Conservation (phyloP, 2,113 vertebrate species). For the Romanogobio albipinnatus region DNA sequence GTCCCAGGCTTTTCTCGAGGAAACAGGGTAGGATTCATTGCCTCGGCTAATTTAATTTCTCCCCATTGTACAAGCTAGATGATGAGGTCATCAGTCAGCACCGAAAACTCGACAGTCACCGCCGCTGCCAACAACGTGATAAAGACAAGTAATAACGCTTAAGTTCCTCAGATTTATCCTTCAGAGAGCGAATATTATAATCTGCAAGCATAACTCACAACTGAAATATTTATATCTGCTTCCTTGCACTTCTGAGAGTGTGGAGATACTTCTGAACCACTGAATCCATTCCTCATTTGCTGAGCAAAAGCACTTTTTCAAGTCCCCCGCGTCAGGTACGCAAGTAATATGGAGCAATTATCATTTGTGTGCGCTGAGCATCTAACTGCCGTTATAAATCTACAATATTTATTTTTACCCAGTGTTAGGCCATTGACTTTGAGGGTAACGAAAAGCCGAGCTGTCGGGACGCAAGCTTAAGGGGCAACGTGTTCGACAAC, state of each 20-base stretch:
- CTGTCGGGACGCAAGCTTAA: background rate
- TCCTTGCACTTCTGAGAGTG: conserved; percentile 51
- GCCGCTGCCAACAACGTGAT: conserved; percentile 68
- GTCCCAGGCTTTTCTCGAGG: conserved; percentile 62
- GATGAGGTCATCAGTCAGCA: conserved; percentile 76
- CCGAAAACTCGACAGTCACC: conserved; percentile 66
- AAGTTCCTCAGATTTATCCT: conserved; percentile 72
- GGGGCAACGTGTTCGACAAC: conserved; percentile 24
- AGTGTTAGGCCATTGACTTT: conserved; percentile 7
- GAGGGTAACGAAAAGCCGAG: background rate
- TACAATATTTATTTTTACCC: conserved; percentile 9
- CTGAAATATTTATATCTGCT: conserved; percentile 66
- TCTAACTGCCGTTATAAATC: conserved; percentile 34
- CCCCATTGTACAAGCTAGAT: conserved; percentile 73
- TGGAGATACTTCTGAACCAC: conserved; percentile 36
- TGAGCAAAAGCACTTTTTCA: conserved; percentile 31
- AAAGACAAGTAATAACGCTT: conserved; percentile 74
- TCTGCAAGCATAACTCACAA: conserved; percentile 63
- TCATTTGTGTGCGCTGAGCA: conserved; percentile 18
- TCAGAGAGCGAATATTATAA: conserved; percentile 63
- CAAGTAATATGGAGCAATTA: conserved; percentile 34
- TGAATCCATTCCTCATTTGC: conserved; percentile 46
- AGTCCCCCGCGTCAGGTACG: background rate
- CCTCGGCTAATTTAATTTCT: conserved; percentile 76
- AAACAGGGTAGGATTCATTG: conserved; percentile 74